A percentile compares a stretch with the other conserved stretches of the same genome.
phyloP scores from a whole-genome alignment of 2,113 vertebrate species.

The Silurus glanis region DNA sequence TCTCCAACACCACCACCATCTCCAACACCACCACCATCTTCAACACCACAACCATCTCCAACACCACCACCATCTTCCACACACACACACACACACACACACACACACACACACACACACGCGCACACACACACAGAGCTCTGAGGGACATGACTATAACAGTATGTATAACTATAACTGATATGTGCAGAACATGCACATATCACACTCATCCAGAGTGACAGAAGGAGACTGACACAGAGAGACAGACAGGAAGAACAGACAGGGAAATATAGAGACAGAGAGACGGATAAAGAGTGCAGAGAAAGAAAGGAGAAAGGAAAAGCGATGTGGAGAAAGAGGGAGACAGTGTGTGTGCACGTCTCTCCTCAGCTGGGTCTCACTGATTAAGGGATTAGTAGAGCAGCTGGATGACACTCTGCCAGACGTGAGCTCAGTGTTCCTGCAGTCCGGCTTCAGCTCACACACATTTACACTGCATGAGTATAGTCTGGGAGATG shows the following conservation, averaged over 20 bases:
- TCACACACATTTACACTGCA: neutral
- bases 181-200: neutral
- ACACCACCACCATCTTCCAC: neutral
- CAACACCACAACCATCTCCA: neutral
- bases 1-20: neutral
- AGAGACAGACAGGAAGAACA: constrained; percentile 37
- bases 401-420: neutral
- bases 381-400: neutral
- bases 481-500: neutral
- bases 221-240: neutral
- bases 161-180: no score
- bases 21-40: neutral
- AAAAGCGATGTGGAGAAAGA: neutral
- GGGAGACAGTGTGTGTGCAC: neutral
- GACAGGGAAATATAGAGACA: neutral
- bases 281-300: neutral
- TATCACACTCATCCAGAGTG: neutral
- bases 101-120: neutral
- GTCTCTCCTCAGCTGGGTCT: neutral
- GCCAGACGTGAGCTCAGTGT: neutral
- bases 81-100: no score
- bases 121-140: neutral
- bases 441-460: neutral
- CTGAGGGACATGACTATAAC: neutral
- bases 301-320: neutral